These are phyloP conservation scores for Rachycentron canadum DNA, from an alignment of 2,797 vertebrate species.

Conservation along the genomic window DNA sequence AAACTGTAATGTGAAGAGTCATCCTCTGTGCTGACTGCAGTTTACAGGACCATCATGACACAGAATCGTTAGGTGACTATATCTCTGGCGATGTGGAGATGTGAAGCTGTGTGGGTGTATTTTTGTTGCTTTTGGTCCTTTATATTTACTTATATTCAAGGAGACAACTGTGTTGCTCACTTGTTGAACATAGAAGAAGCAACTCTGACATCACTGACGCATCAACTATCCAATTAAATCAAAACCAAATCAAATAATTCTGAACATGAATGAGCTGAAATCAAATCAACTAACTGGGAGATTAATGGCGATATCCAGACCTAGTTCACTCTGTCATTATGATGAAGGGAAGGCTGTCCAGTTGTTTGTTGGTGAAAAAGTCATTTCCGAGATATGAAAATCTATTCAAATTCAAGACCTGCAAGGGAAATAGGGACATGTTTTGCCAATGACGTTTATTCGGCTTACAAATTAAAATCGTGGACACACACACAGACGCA, in stretches of 20 bases:
- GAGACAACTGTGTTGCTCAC: background rate
- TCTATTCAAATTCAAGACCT: conserved; percentile 45
- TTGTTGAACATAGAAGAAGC: background rate
- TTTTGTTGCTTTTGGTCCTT: background rate
- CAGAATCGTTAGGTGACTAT: too few relatives aligned
- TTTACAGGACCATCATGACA: background rate
- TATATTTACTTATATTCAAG: background rate
- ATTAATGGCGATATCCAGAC: background rate
- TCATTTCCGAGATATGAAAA: conserved; percentile 27
- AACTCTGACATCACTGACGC: background rate
- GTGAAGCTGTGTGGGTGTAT: background rate
- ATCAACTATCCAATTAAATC: background rate
- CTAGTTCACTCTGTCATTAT: background rate
- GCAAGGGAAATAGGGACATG: background rate
- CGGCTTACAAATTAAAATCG: conserved; percentile 39
- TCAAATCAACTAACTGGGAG: background rate
- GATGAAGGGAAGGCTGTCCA: conserved; percentile 22
- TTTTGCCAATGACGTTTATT: conserved; percentile 16
- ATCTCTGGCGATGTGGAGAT: background rate
- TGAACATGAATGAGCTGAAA: background rate
- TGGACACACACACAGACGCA: too few relatives aligned
- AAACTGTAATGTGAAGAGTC: background rate
- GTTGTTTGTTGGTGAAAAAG: background rate
- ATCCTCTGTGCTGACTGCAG: background rate
- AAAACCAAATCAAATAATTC: background rate